phyloP scores from a whole-genome alignment of 1,140 invertebrate genomes.

The Aphaenogaster ashmeadi region DNA sequence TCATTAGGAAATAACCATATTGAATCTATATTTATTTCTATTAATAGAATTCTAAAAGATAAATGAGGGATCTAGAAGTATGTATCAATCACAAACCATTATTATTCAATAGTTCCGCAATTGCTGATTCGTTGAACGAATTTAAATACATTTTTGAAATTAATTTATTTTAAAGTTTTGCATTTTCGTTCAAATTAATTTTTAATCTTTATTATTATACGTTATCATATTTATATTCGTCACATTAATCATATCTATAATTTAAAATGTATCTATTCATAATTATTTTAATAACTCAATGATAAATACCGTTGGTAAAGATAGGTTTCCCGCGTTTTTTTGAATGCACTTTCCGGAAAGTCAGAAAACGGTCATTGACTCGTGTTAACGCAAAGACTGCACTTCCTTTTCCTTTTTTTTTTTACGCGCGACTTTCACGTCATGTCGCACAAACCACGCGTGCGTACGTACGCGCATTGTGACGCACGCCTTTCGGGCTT shows the following conservation, averaged over 20 bases:
- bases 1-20: background rate
- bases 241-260: background rate
- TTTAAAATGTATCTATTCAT: background rate
- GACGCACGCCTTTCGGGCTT: slow-evolving; percentile 73
- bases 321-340: background rate
- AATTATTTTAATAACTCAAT: background rate
- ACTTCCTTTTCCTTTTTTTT: slow-evolving; percentile 46
- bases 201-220: background rate
- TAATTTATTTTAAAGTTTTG: background rate
- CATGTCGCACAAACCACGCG: slow-evolving; percentile 46
- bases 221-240: background rate
- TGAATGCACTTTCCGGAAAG: slow-evolving; percentile 9
- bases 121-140: background rate
- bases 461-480: slow-evolving; percentile 69
- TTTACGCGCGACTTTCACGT: slow-evolving; percentile 67
- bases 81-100: background rate
- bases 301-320: background rate
- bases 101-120: background rate
- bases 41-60: slow-evolving; percentile 1
- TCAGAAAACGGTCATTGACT: slow-evolving; percentile 59
- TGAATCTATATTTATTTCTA: background rate
- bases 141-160: background rate
- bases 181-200: background rate
- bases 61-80: background rate
- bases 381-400: slow-evolving; percentile 38